Percentiles rank a stretch among this genome's conserved stretches.
Evolutionary conservation across 1,140 invertebrate genomes (phyloP).

Genomic region (Musca domestica): DNA sequence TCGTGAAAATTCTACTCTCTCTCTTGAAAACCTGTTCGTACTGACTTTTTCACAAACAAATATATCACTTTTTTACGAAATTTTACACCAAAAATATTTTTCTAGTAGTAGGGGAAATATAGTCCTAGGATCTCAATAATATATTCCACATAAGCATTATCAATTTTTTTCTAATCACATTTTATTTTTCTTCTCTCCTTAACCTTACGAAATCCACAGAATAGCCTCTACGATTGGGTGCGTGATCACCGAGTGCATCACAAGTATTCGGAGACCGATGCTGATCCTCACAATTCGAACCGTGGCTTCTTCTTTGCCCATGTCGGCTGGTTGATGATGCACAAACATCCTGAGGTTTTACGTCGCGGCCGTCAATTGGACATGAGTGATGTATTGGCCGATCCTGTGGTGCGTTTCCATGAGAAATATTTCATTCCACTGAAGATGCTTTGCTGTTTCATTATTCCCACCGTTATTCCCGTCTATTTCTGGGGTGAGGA

Average conservation of each 20-base stretch:
- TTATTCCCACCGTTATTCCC: constrained; percentile 75
- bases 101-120: too few species aligned
- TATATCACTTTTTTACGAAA: too few species aligned
- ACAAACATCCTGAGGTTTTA: constrained; percentile 81
- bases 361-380: constrained; percentile 71
- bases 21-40: too few species aligned
- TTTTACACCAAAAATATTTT: too few species aligned
- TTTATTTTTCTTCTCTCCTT: constrained; percentile 1
- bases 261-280: constrained; percentile 85
- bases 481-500: constrained; percentile 73
- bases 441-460: constrained; percentile 70
- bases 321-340: constrained; percentile 84
- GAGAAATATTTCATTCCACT: constrained; percentile 71
- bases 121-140: too few species aligned
- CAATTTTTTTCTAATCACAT: too few species aligned
- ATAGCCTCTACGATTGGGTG: constrained; percentile 67
- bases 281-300: constrained; percentile 84
- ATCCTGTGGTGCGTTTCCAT: constrained; percentile 74
- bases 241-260: constrained; percentile 87
- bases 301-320: constrained; percentile 92
- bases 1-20: too few species aligned
- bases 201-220: constrained; percentile 46
- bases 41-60: too few species aligned
- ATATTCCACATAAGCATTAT: too few species aligned
- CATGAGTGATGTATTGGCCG: constrained; percentile 72